phyloP scores from a whole-genome alignment of 2,797 vertebrate genomes.

The Spheniscus humboldti region DNA sequence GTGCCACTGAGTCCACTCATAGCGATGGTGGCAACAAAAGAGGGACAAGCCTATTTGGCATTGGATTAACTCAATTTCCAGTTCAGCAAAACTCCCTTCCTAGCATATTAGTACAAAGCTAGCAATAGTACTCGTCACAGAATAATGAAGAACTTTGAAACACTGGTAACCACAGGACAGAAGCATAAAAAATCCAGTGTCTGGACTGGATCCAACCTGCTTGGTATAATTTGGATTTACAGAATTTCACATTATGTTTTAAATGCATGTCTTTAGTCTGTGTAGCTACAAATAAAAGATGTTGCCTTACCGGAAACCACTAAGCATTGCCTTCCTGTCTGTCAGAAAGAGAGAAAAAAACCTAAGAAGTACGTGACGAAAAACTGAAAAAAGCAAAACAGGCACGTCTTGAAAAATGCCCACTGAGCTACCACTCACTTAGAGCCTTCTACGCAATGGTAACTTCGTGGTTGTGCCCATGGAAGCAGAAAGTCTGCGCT shows the following conservation, averaged over 20 bases:
- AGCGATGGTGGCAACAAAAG: neutral
- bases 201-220: constrained; percentile 20
- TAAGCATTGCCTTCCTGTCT: neutral
- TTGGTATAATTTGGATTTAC: constrained; percentile 30
- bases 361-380: neutral
- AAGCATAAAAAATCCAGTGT: constrained; percentile 1
- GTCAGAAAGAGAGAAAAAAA: neutral
- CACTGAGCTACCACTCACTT: neutral
- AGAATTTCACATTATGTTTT: constrained; percentile 20
- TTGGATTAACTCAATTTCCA: neutral
- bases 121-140: neutral
- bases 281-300: constrained; percentile 3
- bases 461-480: neutral
- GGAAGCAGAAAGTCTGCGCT: neutral
- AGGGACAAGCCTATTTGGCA: neutral
- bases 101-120: neutral
- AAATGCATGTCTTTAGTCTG: neutral
- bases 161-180: neutral
- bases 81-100: neutral
- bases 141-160: neutral
- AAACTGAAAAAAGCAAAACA: neutral
- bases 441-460: neutral
- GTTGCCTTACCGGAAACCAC: neutral
- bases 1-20: neutral
- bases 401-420: neutral